Evolutionary conservation across 2,797 vertebrate genomes (phyloP).

Genomic region (Liparis tanakae): DNA sequence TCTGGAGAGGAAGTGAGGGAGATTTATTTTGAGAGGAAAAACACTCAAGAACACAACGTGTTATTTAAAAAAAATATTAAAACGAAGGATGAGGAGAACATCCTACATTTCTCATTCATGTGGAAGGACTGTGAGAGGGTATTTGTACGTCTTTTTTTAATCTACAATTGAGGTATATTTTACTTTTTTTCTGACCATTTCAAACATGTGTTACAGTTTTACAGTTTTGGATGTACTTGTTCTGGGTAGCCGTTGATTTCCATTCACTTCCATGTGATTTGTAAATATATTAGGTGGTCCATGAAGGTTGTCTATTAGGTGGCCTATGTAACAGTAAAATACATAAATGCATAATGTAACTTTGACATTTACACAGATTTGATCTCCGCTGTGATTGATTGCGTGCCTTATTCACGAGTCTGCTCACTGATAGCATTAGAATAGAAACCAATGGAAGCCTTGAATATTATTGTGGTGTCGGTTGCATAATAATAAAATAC

Average conservation of each 20-base stretch:
- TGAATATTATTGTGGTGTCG: not conserved
- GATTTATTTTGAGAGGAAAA: not conserved
- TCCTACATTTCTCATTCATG: not conserved
- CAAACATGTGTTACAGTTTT: not conserved
- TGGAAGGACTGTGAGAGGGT: not conserved
- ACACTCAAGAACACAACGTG: not conserved
- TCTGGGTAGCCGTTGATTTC: not conserved
- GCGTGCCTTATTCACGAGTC: not conserved
- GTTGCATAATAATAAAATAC: not conserved
- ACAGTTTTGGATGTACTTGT: not conserved
- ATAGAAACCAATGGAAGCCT: not conserved
- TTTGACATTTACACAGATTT: not conserved
- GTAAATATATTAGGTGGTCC: not conserved
- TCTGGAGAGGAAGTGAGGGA: not conserved
- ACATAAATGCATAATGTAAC: not conserved
- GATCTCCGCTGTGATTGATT: not conserved
- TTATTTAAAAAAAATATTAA: not conserved
- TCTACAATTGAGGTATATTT: no score
- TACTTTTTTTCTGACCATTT: not conserved
- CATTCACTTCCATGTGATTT: not conserved
- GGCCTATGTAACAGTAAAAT: not conserved
- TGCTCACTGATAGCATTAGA: not conserved
- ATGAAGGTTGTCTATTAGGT: not conserved
- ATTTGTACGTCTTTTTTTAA: no score
- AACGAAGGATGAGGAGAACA: not conserved